Evolutionary conservation across 2,797 vertebrate genomes (phyloP).

Genomic region (Coregonus sp.): DNA sequence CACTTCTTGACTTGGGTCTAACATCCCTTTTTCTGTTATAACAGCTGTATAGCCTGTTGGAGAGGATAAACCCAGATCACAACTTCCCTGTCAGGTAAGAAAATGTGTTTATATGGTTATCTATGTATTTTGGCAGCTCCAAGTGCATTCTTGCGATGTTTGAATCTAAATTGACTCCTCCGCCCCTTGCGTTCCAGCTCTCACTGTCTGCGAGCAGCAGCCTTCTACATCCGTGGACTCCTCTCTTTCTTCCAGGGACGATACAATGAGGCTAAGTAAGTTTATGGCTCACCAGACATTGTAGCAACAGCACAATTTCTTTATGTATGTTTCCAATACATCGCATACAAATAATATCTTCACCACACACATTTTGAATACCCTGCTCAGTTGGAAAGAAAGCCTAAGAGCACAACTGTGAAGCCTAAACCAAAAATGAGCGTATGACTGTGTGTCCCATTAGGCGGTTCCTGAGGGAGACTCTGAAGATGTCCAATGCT

Average conservation of each 20-base stretch:
- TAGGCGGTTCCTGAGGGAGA: constrained; percentile 85
- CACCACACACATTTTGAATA: neutral
- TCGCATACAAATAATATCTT: neutral
- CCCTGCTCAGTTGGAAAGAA: neutral
- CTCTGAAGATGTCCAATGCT: constrained; percentile 89
- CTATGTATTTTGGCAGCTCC: neutral
- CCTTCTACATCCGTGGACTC: constrained; percentile 87
- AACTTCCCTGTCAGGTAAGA: constrained; percentile 87
- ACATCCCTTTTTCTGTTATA: neutral
- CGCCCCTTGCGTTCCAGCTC: constrained; percentile 67
- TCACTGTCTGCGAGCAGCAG: constrained; percentile 85
- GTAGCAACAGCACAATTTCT: neutral
- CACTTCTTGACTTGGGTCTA: neutral
- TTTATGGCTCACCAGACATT: constrained; percentile 26
- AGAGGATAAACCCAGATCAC: constrained; percentile 89
- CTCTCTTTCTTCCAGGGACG: constrained; percentile 90
- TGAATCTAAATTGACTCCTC: neutral
- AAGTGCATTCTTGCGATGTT: neutral
- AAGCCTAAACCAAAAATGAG: neutral
- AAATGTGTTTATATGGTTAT: neutral
- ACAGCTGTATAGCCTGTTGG: constrained; percentile 85
- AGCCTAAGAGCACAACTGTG: neutral
- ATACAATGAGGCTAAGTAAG: constrained; percentile 91
- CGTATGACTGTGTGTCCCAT: constrained; percentile 11
- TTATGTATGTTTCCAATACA: neutral